Evolutionary conservation across 2,797 vertebrate species (phyloP).

Genomic region (Crenichthys baileyi): DNA sequence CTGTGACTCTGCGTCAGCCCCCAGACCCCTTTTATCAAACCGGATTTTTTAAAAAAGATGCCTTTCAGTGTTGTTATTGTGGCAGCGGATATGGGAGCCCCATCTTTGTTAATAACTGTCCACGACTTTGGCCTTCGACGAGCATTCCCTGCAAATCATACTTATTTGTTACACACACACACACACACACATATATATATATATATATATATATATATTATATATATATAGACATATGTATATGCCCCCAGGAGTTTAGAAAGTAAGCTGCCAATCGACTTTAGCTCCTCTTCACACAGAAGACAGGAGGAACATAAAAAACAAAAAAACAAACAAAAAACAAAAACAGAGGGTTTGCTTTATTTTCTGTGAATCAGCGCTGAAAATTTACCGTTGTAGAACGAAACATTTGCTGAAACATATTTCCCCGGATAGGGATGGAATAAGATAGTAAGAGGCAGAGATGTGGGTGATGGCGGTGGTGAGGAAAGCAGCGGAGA

Average conservation of each 20-base stretch:
- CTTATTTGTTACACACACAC: background rate
- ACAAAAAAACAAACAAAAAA: constrained; percentile 14
- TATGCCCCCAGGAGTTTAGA: background rate
- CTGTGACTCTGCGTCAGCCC: constrained; percentile 87
- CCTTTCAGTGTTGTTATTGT: constrained; percentile 25
- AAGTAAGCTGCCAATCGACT: background rate
- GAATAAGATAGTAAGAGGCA: constrained; percentile 60
- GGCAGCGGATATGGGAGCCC: constrained; percentile 50
- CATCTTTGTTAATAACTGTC: constrained; percentile 49
- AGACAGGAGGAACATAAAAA: too few species aligned
- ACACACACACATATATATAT: background rate
- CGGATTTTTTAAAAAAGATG: constrained; percentile 65
- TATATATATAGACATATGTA: background rate
- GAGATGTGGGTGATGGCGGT: constrained; percentile 33
- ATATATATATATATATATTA: background rate
- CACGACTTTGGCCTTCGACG: constrained; percentile 35
- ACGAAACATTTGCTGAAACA: constrained; percentile 84
- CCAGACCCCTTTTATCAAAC: constrained; percentile 85
- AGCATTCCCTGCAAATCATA: constrained; percentile 39
- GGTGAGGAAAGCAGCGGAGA: constrained; percentile 68
- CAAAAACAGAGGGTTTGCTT: constrained; percentile 27
- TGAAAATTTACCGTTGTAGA: constrained; percentile 73
- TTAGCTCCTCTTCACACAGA: background rate
- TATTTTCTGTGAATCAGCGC: constrained; percentile 74
- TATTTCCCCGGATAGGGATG: constrained; percentile 83